Evolutionary conservation across 2,888 invertebrate species (phyloP).

Genomic region (Neria commutata): DNA sequence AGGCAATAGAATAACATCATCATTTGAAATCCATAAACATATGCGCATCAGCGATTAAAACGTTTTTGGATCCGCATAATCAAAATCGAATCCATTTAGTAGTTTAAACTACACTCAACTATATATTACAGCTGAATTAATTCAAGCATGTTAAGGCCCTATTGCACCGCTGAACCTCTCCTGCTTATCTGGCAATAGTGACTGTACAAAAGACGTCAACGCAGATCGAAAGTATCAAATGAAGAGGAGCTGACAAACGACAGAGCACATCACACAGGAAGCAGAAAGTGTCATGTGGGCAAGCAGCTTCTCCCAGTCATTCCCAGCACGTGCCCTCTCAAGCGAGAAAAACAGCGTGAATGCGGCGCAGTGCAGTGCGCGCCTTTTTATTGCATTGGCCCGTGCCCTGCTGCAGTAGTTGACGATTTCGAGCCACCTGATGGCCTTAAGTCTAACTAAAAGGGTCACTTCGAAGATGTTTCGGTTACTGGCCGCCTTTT

Average conservation of each 20-base stretch:
- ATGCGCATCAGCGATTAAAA: no score
- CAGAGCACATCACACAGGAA: not conserved
- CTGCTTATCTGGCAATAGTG: not conserved
- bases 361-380: slow-evolving; percentile 5
- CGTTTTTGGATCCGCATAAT: no score
- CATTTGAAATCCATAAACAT: no score
- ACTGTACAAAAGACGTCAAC: not conserved
- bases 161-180: not conserved
- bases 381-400: slow-evolving; percentile 14
- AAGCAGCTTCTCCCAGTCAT: not conserved
- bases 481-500: no score
- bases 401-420: no score
- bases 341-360: slow-evolving; percentile 19
- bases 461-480: no score
- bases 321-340: slow-evolving; percentile 26
- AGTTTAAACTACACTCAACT: not conserved
- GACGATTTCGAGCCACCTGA: no score
- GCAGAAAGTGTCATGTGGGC: not conserved
- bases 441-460: no score
- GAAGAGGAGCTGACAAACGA: not conserved
- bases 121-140: not conserved
- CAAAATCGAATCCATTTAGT: no score
- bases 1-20: no score
- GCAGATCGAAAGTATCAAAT: not conserved
- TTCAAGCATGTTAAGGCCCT: not conserved